Evolutionary conservation across 2,797 vertebrate genomes (phyloP).

Genomic region (Microctenopoma lineatum): DNA sequence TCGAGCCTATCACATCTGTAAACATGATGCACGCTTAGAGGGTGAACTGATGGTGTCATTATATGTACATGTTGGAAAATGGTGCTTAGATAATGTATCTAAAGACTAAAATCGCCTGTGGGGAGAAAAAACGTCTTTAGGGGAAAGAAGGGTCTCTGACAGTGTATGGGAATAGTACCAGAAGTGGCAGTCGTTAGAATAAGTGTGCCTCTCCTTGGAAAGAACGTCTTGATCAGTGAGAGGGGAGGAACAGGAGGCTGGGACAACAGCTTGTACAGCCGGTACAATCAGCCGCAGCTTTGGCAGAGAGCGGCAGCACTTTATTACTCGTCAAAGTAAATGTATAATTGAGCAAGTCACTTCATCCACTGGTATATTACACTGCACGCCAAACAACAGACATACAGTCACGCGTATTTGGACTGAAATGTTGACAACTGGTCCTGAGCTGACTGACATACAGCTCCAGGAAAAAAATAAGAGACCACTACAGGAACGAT

Average conservation of each 20-base stretch:
- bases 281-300: constrained; percentile 64
- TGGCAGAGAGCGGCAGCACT: constrained; percentile 69
- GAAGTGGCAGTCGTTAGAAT: constrained; percentile 39
- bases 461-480: no score
- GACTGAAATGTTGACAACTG: constrained; percentile 29
- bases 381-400: constrained; percentile 27
- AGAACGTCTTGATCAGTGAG: constrained; percentile 66
- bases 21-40: constrained; percentile 26
- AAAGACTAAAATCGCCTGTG: constrained; percentile 15
- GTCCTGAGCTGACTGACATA: constrained; percentile 30
- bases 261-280: constrained; percentile 76
- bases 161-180: background rate
- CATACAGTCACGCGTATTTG: constrained; percentile 33
- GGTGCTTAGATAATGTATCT: constrained; percentile 15
- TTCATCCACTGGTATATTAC: constrained; percentile 48
- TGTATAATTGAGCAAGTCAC: constrained; percentile 73
- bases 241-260: constrained; percentile 69
- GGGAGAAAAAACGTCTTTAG: background rate
- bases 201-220: constrained; percentile 49
- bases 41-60: constrained; percentile 42
- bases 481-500: background rate
- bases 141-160: constrained; percentile 16
- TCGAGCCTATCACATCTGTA: constrained; percentile 38
- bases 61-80: constrained; percentile 22
- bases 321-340: constrained; percentile 76